These are phyloP conservation scores for Crypturellus undulatus DNA, from an alignment of 2,113 vertebrate species.

Conservation along the genomic window DNA sequence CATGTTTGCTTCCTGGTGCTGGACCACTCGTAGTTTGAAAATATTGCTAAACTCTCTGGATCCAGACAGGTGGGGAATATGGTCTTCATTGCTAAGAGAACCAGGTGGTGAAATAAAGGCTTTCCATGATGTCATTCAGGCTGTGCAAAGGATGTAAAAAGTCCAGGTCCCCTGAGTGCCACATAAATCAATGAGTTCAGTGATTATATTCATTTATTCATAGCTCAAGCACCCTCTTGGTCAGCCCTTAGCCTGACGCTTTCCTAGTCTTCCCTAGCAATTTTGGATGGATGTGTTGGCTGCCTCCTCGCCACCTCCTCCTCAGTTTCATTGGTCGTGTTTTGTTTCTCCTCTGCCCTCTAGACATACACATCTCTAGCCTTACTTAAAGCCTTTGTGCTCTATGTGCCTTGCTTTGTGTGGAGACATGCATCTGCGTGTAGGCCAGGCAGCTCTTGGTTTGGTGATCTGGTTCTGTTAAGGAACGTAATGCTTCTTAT, in stretches of 20 bases:
- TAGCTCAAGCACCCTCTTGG: neutral
- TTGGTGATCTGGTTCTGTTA: neutral
- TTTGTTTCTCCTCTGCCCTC: neutral
- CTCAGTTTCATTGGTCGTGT: neutral
- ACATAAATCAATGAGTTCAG: neutral
- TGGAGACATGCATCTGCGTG: neutral
- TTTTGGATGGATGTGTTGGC: neutral
- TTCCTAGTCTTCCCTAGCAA: neutral
- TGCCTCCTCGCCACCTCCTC: neutral
- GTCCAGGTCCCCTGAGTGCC: neutral
- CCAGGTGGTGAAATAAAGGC: neutral
- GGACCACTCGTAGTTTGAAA: neutral
- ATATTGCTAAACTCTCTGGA: neutral
- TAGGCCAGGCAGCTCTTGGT: neutral
- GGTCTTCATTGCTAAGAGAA: neutral
- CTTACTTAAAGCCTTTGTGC: neutral
- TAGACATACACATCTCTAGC: neutral
- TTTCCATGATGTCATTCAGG: neutral
- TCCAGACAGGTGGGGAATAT: neutral
- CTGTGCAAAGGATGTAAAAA: neutral
- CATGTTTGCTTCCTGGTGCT: neutral
- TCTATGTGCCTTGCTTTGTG: neutral
- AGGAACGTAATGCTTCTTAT: neutral
- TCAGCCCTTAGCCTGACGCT: neutral
- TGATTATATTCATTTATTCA: neutral